A percentile compares a stretch with the other conserved stretches of the same genome.
phyloP scores from a whole-genome alignment of 2,797 vertebrate species.

The Vespertilio murinus region DNA sequence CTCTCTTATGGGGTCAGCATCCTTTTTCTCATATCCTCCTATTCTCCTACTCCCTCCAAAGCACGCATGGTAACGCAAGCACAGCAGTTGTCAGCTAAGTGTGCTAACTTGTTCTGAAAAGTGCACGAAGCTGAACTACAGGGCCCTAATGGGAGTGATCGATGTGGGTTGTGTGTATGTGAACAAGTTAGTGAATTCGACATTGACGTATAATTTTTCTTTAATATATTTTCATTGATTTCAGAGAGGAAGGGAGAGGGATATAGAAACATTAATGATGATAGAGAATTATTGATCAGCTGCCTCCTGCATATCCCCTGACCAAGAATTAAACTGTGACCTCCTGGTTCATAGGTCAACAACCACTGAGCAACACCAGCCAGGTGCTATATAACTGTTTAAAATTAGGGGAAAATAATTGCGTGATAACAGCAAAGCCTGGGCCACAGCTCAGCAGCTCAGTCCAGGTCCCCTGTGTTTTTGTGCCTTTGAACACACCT shows the following conservation, averaged over 20 bases:
- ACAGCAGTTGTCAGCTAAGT: background rate
- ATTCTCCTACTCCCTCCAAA: background rate
- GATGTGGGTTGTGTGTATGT: background rate
- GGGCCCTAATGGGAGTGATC: background rate
- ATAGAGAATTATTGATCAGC: too few relatives aligned
- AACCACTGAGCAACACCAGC: too few relatives aligned
- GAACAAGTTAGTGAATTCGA: background rate
- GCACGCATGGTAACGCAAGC: background rate
- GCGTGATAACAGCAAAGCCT: background rate
- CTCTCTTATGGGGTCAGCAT: background rate
- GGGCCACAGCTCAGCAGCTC: too few relatives aligned
- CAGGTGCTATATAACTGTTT: background rate
- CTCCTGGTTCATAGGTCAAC: too few relatives aligned
- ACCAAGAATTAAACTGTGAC: too few relatives aligned
- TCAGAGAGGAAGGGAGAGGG: too few relatives aligned
- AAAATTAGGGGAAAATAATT: background rate
- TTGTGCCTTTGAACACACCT: background rate
- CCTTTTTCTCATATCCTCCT: background rate
- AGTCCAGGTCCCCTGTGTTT: background rate
- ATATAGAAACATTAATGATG: too few relatives aligned
- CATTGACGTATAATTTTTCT: background rate
- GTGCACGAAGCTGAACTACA: background rate
- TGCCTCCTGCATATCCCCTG: too few relatives aligned
- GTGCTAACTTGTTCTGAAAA: background rate
- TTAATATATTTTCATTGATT: too few relatives aligned